These are phyloP conservation scores for Siderastrea siderea DNA, from an alignment of 92 coral and sea anemone genomes.

Conservation along the genomic window DNA sequence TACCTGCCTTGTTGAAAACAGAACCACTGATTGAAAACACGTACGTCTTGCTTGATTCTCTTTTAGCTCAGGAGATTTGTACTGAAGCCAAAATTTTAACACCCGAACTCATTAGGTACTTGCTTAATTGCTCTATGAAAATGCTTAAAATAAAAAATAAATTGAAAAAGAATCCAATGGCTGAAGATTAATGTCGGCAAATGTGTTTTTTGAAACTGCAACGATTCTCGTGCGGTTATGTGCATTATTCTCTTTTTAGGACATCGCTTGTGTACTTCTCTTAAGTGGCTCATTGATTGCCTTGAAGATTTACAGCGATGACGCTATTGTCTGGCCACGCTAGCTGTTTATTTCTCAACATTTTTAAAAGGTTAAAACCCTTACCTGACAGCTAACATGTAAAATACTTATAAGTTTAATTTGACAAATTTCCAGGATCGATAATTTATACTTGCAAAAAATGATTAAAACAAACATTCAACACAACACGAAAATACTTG, in stretches of 20 bases:
- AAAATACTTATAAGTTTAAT: too few relatives aligned
- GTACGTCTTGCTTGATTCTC: background rate
- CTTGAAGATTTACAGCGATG: background rate
- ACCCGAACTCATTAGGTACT: background rate
- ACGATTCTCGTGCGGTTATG: conserved; percentile 10
- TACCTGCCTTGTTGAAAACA: background rate
- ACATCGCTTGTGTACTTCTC: background rate
- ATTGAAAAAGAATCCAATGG: background rate
- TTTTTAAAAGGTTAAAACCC: background rate
- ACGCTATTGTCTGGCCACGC: background rate
- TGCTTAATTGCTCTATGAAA: background rate
- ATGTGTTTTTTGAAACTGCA: background rate
- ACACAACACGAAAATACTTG: too few relatives aligned
- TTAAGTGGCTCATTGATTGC: background rate
- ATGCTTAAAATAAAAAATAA: background rate
- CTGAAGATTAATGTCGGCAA: background rate
- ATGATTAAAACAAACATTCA: too few relatives aligned
- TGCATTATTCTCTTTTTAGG: background rate
- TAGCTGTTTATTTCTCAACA: background rate
- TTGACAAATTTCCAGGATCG: too few relatives aligned
- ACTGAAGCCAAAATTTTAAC: background rate
- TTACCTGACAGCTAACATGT: too few relatives aligned
- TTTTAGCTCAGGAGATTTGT: background rate
- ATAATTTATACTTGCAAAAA: too few relatives aligned
- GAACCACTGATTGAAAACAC: background rate